Evolutionary conservation across 2,113 vertebrate genomes (phyloP), one percentile per base, ranked within the genome.

Genomic region (Synodontis membranacea): DNA sequence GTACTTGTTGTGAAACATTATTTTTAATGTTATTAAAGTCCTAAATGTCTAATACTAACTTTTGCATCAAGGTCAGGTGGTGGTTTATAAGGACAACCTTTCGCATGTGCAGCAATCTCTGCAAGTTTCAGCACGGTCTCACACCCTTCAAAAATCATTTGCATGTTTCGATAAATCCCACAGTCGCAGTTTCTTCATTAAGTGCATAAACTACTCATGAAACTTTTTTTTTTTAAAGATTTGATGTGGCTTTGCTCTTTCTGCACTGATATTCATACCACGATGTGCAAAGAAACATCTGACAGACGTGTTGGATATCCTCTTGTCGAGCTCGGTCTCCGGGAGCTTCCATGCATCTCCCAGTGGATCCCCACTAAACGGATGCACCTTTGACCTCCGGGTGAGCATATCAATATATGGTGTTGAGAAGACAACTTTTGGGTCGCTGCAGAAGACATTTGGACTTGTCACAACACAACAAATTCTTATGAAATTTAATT

Each of bases 321-420:
- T 89, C 70, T 50, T 62, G 66, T 95, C 94, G 17, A 95, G 88
- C 52, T 94, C 92, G 86, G 88, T 85, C 62, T 95, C 93, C 0
- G 68, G 68, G 6, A 91, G 87, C 86, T 92, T 93, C 94, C 94
- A 95, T 37, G 76, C 42, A 1, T 92, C 90, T 85, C 86, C 83
- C 84, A 94, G 89, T 17, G 91, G 91, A 82, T 76, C 68, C 21
- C 87, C 91, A 8, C 85, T 93, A 21, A 95, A 88, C 8, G 94
- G 94, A 86, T 95, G 90, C 1, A 93, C 90, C 72, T 92, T 94
- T 87, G 92, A 92, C 56, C 93, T 91, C 28, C 85, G 89, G 19
- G 90, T 90, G 88, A 96, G 86, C 90, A 93, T 91, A 83, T 94
- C 93, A 39, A 94, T 89, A 64, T 91, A 94, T 17, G 92, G 91